phyloP scores from a whole-genome alignment of 2,113 vertebrate genomes.

The Danionella cerebrum region DNA sequence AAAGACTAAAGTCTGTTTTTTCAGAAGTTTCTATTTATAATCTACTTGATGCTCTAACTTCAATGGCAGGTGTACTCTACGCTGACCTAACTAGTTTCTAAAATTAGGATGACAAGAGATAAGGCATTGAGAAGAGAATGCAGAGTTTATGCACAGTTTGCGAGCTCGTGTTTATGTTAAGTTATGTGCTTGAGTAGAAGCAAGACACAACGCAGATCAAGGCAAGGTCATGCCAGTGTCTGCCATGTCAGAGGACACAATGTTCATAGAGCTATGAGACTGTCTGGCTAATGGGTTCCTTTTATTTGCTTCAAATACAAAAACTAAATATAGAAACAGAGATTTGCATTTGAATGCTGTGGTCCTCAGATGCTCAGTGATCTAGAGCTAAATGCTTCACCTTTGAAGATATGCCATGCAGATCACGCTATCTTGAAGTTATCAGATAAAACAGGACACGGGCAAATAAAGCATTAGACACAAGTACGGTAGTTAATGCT shows the following conservation, averaged over 20 bases:
- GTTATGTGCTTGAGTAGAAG: background rate
- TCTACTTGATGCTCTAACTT: no score
- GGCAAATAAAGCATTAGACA: no score
- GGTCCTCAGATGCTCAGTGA: no score
- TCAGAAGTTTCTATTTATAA: no score
- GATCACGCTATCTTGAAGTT: no score
- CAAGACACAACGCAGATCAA: background rate
- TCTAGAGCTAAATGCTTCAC: background rate
- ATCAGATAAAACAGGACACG: no score
- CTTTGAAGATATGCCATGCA: background rate
- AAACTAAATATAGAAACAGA: background rate
- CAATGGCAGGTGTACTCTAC: background rate
- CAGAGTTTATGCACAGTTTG: no score
- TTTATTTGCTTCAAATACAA: background rate
- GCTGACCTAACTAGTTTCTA: background rate
- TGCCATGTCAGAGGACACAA: background rate
- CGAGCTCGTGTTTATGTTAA: background rate
- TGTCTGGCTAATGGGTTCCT: background rate
- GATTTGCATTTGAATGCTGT: no score
- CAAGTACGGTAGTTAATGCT: no score
- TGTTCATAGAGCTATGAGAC: background rate
- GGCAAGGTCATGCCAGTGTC: background rate
- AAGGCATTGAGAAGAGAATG: background rate
- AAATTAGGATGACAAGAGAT: background rate
- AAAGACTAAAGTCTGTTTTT: no score